Conservation (phyloP, 2,113 vertebrate genomes). For the Phylloscopus trochiloides region DNA sequence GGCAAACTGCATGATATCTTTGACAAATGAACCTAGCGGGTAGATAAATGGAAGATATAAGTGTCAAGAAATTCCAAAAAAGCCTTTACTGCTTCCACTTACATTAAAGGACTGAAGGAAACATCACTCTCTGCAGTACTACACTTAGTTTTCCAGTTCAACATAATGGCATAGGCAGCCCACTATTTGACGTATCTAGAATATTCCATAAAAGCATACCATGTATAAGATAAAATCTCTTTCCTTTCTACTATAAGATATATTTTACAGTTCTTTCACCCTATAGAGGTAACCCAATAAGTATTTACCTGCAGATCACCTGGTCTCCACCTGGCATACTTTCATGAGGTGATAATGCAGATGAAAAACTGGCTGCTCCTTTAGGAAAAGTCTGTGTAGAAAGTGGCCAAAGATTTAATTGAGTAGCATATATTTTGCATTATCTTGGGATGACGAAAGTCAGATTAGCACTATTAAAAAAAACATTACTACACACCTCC, state of each 20-base stretch:
- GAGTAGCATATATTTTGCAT: background rate
- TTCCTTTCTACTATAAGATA: background rate
- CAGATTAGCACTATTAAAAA: background rate
- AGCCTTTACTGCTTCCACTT: background rate
- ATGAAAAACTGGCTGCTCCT: background rate
- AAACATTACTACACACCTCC: accelerated
- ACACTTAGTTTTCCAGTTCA: background rate
- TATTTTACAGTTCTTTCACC: background rate
- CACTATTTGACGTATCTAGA: background rate
- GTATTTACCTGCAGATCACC: background rate
- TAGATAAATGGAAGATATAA: background rate
- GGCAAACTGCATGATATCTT: background rate
- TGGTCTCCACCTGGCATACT: background rate
- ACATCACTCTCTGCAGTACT: background rate
- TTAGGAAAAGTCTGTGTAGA: background rate
- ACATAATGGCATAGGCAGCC: background rate
- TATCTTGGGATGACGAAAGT: background rate
- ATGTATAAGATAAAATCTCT: background rate
- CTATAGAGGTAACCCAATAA: background rate
- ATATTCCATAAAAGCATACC: background rate
- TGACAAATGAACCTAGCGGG: background rate
- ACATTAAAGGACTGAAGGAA: background rate
- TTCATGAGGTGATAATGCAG: background rate
- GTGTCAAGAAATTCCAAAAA: background rate
- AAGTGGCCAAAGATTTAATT: background rate